Evolutionary conservation across 2,797 vertebrate genomes (phyloP).

Genomic region (Paedocypris micromegethes): DNA sequence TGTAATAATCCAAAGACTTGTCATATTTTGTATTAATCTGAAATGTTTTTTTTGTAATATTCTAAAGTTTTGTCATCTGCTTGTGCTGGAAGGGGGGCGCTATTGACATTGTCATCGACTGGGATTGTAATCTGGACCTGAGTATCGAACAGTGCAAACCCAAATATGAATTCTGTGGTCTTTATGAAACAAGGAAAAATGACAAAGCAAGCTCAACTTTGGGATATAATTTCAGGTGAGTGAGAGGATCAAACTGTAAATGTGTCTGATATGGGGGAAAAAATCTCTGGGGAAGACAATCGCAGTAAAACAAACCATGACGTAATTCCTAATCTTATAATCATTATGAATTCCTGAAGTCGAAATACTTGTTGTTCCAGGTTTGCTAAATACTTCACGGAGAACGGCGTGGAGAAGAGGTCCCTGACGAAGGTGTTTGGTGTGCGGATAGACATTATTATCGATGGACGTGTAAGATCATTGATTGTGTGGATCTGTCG

Average conservation of each 20-base stretch:
- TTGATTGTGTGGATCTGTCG: background rate
- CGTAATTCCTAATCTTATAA: too few relatives aligned
- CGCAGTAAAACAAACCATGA: background rate
- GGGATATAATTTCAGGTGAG: conserved; percentile 94
- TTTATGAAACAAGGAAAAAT: conserved; percentile 71
- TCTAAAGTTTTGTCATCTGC: conserved; percentile 6
- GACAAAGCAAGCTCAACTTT: conserved; percentile 66
- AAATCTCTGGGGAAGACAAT: background rate
- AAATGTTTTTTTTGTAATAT: background rate
- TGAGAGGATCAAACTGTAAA: background rate
- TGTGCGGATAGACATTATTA: conserved; percentile 84
- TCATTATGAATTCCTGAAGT: too few relatives aligned
- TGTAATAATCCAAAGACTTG: too few relatives aligned
- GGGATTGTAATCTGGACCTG: conserved; percentile 89
- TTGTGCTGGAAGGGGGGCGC: conserved; percentile 70
- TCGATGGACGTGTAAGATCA: conserved; percentile 76
- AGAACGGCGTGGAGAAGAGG: conserved; percentile 66
- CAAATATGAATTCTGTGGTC: conserved; percentile 79
- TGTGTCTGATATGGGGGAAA: background rate
- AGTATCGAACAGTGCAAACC: conserved; percentile 74
- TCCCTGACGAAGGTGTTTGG: conserved; percentile 92
- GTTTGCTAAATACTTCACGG: conserved; percentile 82
- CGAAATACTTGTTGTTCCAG: conserved; percentile 58
- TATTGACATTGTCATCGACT: conserved; percentile 86
- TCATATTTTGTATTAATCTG: too few relatives aligned